Conservation (phyloP, 2,888 invertebrate species). For the Eupithecia tripunctaria region DNA sequence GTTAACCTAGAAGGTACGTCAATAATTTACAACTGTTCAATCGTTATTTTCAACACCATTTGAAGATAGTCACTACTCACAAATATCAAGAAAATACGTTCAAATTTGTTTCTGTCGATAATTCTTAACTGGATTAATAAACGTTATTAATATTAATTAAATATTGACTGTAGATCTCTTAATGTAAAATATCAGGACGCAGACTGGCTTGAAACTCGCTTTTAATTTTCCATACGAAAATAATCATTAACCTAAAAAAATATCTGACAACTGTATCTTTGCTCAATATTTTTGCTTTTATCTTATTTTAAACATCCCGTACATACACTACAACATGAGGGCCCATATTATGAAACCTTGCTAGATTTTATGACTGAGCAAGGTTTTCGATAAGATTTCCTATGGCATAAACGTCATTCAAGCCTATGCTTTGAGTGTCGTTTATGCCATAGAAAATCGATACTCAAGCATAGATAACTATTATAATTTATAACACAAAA, state of each 20-base stretch:
- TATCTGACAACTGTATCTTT: background rate
- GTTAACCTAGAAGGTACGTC: constrained; percentile 50
- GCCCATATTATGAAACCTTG: too few species aligned
- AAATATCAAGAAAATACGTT: background rate
- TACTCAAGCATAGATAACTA: too few species aligned
- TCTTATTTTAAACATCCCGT: background rate
- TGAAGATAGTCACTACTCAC: background rate
- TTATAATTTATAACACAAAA: too few species aligned
- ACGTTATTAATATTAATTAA: constrained; percentile 15
- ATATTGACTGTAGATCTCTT: constrained; percentile 30
- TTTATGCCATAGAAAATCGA: too few species aligned
- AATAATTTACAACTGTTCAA: constrained; percentile 28
- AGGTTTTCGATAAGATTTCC: too few species aligned
- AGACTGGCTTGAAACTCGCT: constrained; percentile 27
- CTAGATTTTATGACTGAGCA: too few species aligned
- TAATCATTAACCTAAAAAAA: background rate
- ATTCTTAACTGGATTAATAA: background rate
- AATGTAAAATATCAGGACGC: constrained; percentile 27
- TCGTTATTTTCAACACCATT: constrained; percentile 2
- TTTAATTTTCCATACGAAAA: background rate
- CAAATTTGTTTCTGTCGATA: background rate
- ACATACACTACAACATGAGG: background rate
- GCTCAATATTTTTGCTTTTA: background rate
- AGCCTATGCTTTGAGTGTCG: too few species aligned
- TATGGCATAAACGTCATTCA: too few species aligned